Conservation (phyloP, 2,113 vertebrate genomes). For the Bucco capensis region DNA sequence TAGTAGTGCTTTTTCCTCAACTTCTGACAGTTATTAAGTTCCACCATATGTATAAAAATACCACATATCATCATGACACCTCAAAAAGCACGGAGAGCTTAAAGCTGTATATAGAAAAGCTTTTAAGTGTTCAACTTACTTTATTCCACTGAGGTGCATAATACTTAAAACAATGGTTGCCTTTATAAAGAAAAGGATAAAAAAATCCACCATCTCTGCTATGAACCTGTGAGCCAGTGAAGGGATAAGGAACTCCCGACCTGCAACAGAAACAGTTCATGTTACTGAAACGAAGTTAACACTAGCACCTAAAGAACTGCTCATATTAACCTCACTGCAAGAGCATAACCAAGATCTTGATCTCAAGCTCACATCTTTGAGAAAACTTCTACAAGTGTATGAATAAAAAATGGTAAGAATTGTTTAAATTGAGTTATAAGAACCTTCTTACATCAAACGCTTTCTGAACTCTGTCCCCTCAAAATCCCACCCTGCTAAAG, state of each 20-base stretch:
- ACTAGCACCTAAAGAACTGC: background rate
- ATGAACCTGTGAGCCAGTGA: conserved; percentile 90
- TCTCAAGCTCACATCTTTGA: background rate
- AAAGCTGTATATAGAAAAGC: background rate
- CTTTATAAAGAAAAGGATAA: conserved; percentile 94
- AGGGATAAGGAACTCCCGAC: conserved; percentile 88
- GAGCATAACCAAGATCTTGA: background rate
- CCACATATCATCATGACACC: background rate
- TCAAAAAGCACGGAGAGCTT: background rate
- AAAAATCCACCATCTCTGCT: conserved; percentile 94
- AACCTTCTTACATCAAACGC: background rate
- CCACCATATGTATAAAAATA: background rate
- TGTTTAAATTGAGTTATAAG: background rate
- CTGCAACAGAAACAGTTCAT: conserved; percentile 67
- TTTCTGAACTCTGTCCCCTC: background rate
- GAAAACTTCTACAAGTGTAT: background rate
- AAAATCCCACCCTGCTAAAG: background rate
- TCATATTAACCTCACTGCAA: background rate
- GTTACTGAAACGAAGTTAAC: background rate
- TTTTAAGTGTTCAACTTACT: conserved; percentile 79
- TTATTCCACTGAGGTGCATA: conserved; percentile 95
- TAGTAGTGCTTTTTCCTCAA: background rate
- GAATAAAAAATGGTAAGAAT: background rate
- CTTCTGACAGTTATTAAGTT: background rate
- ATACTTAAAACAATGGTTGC: conserved; percentile 91